Evolutionary conservation across 2,797 vertebrate genomes (phyloP).

Genomic region (Heliangelus exortis): DNA sequence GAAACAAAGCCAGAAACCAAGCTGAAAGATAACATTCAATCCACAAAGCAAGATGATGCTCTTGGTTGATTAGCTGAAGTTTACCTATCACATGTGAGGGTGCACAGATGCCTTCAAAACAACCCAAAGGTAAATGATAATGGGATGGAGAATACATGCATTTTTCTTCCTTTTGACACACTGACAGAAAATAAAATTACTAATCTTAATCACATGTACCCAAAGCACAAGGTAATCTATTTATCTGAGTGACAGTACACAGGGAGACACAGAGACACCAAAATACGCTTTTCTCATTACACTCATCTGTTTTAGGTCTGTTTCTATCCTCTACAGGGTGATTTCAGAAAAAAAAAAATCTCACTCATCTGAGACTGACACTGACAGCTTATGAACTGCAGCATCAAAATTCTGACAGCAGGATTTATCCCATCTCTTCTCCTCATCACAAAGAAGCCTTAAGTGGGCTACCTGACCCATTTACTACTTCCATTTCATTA

Average conservation of each 20-base stretch:
- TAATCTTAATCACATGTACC: background rate
- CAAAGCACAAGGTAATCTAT: background rate
- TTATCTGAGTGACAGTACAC: background rate
- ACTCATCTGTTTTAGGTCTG: background rate
- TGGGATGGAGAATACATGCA: background rate
- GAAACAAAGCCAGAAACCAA: constrained; percentile 42
- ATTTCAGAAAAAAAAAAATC: background rate
- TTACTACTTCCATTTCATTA: background rate
- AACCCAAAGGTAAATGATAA: background rate
- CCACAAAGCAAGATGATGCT: background rate
- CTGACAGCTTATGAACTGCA: background rate
- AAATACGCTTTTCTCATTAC: background rate
- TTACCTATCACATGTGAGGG: background rate
- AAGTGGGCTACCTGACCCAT: background rate
- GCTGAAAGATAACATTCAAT: background rate
- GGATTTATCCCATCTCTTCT: background rate
- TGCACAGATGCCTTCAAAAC: background rate
- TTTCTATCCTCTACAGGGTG: background rate
- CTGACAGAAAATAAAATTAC: background rate
- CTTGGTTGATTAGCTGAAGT: background rate
- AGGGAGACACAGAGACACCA: background rate
- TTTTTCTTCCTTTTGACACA: background rate
- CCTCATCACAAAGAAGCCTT: accelerated
- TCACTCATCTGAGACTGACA: background rate
- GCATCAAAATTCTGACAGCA: background rate